These are phyloP conservation scores for Noctua janthe DNA, from an alignment of 2,888 invertebrate genomes.

Conservation along the genomic window DNA sequence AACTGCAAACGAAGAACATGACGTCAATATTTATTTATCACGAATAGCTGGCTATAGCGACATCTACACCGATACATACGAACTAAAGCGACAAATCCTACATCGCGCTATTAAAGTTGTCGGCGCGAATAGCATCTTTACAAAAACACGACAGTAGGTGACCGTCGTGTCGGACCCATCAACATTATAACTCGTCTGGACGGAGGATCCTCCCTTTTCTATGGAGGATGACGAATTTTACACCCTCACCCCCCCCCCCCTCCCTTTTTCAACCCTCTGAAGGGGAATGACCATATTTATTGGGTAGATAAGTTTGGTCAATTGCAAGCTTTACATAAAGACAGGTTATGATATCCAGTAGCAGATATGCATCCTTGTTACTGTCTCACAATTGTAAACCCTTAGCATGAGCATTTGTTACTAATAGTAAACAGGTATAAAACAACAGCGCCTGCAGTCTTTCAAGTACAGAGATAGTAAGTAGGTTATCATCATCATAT, in stretches of 20 bases:
- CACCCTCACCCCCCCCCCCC: too few relatives aligned
- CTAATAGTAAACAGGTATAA: neutral
- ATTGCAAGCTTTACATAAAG: neutral
- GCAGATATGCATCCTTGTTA: neutral
- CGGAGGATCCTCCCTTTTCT: neutral
- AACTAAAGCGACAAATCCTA: neutral
- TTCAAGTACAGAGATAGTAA: slow-evolving; percentile 15
- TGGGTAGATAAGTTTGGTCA: neutral
- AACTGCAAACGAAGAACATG: slow-evolving; percentile 85
- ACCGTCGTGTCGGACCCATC: neutral
- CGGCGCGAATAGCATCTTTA: neutral
- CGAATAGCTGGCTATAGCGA: neutral
- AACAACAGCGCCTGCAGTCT: neutral
- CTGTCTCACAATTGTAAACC: neutral
- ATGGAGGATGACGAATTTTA: neutral
- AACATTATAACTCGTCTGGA: neutral
- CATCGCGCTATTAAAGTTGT: neutral
- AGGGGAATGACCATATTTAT: neutral
- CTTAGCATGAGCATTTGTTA: neutral
- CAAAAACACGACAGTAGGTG: neutral
- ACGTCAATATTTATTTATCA: neutral
- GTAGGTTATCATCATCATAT: slow-evolving; percentile 37
- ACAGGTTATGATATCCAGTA: neutral
- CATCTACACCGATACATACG: neutral
- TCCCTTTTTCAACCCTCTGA: neutral